phyloP scores from a whole-genome alignment of 2,797 vertebrate species.

The Coilia nasus region DNA sequence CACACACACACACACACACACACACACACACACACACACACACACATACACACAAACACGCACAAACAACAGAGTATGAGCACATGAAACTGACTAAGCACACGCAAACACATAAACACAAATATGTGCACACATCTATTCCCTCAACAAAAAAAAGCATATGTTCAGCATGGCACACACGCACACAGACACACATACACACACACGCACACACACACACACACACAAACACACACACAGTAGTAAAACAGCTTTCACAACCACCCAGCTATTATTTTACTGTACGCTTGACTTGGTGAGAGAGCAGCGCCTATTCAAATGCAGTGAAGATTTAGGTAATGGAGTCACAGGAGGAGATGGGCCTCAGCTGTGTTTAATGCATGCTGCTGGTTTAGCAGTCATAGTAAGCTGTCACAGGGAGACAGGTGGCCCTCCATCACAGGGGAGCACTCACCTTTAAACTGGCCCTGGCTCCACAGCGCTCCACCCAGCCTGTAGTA shows the following conservation, averaged over 20 bases:
- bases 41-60: neutral
- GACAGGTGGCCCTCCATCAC: neutral
- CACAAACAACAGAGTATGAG: slow-evolving; percentile 19
- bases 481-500: neutral
- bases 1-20: slow-evolving; percentile 36
- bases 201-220: slow-evolving; percentile 19
- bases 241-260: neutral
- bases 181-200: slow-evolving; percentile 36
- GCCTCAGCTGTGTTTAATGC: neutral
- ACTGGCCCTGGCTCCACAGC: neutral
- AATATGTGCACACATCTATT: no score
- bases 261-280: neutral
- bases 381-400: neutral
- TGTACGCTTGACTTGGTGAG: neutral
- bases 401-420: neutral
- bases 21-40: slow-evolving; percentile 1
- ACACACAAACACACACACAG: neutral
- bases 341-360: neutral
- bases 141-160: no score
- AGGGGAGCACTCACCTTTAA: neutral
- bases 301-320: neutral
- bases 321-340: neutral
- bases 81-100: neutral
- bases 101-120: slow-evolving; percentile 27
- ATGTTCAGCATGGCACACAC: slow-evolving; percentile 25